These are phyloP conservation scores for Achlya flavicornis DNA, from an alignment of 2,888 invertebrate species.

Conservation along the genomic window DNA sequence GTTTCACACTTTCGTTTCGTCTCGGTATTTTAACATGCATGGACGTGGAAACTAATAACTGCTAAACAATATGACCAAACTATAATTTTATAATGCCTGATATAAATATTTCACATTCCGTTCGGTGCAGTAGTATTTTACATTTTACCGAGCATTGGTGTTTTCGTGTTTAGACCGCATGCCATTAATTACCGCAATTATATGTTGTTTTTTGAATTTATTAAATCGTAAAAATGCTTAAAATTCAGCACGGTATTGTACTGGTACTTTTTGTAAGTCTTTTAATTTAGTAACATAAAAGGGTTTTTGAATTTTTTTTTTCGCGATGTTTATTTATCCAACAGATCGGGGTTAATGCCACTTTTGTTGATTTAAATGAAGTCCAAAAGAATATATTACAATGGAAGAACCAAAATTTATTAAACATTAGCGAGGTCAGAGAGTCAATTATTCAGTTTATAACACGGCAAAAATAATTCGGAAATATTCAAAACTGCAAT, in stretches of 20 bases:
- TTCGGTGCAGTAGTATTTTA: not conserved
- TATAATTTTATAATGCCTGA: not conserved
- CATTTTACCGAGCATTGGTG: not conserved
- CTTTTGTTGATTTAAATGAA: constrained; percentile 69
- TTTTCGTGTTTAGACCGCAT: not conserved
- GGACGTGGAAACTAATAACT: constrained; percentile 21
- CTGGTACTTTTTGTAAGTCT: constrained; percentile 56
- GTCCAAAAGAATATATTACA: constrained; percentile 69
- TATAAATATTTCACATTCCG: constrained; percentile 12
- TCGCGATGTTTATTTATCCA: not conserved
- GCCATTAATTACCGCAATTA: constrained; percentile 15
- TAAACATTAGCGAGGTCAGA: constrained; percentile 75
- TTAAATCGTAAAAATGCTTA: constrained; percentile 43
- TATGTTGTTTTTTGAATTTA: not conserved
- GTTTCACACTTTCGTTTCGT: constrained; percentile 36
- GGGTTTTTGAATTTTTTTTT: constrained; percentile 18
- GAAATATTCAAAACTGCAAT: constrained; percentile 10
- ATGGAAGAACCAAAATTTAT: constrained; percentile 70
- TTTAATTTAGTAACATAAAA: constrained; percentile 7
- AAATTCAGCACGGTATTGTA: constrained; percentile 51
- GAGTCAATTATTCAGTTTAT: constrained; percentile 12
- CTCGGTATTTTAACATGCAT: constrained; percentile 44
- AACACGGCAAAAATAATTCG: not conserved
- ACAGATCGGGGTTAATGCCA: constrained; percentile 68
- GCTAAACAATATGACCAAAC: not conserved